Evolutionary conservation across 1,140 invertebrate species (phyloP).

Genomic region (Drosophila lini): DNA sequence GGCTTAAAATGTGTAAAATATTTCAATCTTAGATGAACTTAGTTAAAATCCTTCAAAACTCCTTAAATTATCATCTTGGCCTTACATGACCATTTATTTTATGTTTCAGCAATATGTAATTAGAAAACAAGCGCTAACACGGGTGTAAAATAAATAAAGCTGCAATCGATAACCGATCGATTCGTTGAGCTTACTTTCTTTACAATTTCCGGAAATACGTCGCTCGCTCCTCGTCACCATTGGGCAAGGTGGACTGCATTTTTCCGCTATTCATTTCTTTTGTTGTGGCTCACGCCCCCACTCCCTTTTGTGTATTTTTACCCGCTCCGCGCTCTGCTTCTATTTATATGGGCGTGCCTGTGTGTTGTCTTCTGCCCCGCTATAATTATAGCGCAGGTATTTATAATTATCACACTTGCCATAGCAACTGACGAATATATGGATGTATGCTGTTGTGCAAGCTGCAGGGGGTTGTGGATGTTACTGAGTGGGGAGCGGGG

Average conservation of each 20-base stretch:
- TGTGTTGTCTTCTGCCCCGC: conserved; percentile 66
- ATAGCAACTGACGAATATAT: conserved; percentile 54
- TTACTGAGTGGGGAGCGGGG: not conserved
- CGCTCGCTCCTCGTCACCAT: not conserved
- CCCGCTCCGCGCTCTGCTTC: conserved; percentile 27
- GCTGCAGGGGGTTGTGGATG: conserved; percentile 33
- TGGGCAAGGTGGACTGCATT: conserved; percentile 22
- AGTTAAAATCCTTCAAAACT: not conserved
- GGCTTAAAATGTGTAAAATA: not conserved
- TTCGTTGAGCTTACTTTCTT: not conserved
- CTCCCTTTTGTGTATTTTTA: not conserved
- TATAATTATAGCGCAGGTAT: conserved; percentile 74
- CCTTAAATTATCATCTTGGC: no score
- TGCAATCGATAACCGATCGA: conserved; percentile 17
- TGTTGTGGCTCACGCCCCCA: not conserved
- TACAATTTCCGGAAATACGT: conserved; percentile 40
- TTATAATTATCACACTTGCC: conserved; percentile 73
- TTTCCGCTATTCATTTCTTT: conserved; percentile 15
- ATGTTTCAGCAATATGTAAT: not conserved
- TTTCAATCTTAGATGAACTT: not conserved
- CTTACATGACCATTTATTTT: not conserved
- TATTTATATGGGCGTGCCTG: conserved; percentile 72
- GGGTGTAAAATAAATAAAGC: conserved; percentile 1
- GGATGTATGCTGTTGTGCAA: conserved; percentile 27
- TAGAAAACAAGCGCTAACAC: not conserved